A percentile compares a stretch with the other conserved stretches of the same genome.
phyloP scores from a whole-genome alignment of 2,797 vertebrate species.

The Zenarchopterus dispar region DNA sequence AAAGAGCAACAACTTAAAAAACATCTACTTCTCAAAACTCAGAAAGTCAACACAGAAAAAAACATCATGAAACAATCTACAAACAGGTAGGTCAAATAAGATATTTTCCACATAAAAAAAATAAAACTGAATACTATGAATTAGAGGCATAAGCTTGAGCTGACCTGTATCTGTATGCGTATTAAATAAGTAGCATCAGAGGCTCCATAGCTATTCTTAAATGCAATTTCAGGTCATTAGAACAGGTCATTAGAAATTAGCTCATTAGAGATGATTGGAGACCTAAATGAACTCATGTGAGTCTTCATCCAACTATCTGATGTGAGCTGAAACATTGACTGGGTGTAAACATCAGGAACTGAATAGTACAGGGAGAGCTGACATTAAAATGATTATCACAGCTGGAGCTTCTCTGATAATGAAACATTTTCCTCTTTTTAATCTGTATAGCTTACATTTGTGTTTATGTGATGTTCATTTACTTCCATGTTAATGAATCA shows the following conservation, averaged over 20 bases:
- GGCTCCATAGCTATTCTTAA: not conserved
- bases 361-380: slow-evolving; percentile 7
- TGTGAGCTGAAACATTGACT: slow-evolving; percentile 33
- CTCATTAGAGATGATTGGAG: slow-evolving; percentile 44
- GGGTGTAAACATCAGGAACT: slow-evolving; percentile 21
- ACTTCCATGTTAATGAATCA: not conserved
- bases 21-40: too few relatives aligned
- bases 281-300: slow-evolving; percentile 15
- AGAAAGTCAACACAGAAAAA: too few relatives aligned
- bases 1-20: too few relatives aligned
- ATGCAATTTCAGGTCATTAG: not conserved
- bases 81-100: too few relatives aligned
- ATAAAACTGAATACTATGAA: not conserved
- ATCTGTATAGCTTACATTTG: slow-evolving; percentile 5
- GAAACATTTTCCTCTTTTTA: slow-evolving; percentile 4
- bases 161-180: slow-evolving; percentile 20
- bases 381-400: slow-evolving; percentile 11
- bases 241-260: slow-evolving; percentile 45
- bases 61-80: too few relatives aligned
- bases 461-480: not conserved
- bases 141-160: not conserved
- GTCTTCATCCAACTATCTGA: slow-evolving; percentile 14
- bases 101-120: too few relatives aligned
- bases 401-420: slow-evolving; percentile 3
- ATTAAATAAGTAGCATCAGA: slow-evolving; percentile 1